phyloP scores from a whole-genome alignment of 1,140 invertebrate genomes.

The Brachionus rubens region DNA sequence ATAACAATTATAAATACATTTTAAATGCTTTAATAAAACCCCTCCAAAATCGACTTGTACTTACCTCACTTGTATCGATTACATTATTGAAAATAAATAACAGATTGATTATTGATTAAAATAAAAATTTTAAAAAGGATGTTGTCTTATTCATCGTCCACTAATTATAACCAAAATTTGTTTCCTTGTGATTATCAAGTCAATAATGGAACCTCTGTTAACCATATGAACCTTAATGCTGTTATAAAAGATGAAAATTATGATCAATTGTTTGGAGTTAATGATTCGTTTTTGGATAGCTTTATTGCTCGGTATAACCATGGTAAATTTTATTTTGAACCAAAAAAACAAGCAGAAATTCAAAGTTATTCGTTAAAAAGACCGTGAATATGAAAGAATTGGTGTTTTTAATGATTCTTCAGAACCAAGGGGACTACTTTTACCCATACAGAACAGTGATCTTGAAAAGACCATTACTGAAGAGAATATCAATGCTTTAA shows the following conservation, averaged over 20 bases:
- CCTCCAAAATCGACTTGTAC: neutral
- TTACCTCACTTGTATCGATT: neutral
- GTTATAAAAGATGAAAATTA: neutral
- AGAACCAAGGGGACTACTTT: too few species aligned
- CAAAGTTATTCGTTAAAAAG: neutral
- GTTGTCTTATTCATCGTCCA: neutral
- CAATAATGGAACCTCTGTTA: neutral
- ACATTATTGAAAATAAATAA: neutral
- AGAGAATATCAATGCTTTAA: too few species aligned
- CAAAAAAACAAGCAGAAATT: neutral
- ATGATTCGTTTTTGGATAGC: constrained; percentile 4
- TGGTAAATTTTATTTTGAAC: neutral
- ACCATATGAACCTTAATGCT: too few species aligned
- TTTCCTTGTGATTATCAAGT: neutral
- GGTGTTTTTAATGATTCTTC: neutral
- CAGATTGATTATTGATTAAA: neutral
- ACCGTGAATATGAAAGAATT: neutral
- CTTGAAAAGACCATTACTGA: too few species aligned
- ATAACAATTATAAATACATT: neutral
- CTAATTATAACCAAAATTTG: neutral
- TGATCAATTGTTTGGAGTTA: constrained; percentile 9
- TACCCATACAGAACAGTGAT: too few species aligned
- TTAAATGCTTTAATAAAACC: neutral
- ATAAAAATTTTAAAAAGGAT: neutral
- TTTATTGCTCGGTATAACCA: neutral